phyloP scores from a whole-genome alignment of 2,888 invertebrate genomes.

The Xestia c-nigrum region DNA sequence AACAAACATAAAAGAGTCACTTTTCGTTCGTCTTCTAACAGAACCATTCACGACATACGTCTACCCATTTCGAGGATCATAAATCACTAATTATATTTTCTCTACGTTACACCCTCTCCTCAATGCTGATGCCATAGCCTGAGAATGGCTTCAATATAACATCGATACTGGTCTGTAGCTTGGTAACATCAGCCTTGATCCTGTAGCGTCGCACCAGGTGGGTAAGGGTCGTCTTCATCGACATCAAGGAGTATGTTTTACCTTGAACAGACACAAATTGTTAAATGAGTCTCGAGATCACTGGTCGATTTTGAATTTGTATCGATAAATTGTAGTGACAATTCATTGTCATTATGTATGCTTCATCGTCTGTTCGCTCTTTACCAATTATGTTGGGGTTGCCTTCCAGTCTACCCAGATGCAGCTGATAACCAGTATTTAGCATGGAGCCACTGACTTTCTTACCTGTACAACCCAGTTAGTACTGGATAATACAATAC shows the following conservation, averaged over 20 bases:
- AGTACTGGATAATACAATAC: no score
- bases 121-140: conserved; percentile 72
- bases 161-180: conserved; percentile 74
- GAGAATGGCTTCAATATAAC: conserved; percentile 76
- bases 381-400: not conserved
- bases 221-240: conserved; percentile 79
- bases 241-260: conserved; percentile 80
- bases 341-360: not conserved
- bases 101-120: conserved; percentile 15
- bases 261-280: conserved; percentile 70
- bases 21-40: no score
- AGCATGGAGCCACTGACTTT: no score
- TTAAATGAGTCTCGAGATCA: no score
- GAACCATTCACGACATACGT: no score
- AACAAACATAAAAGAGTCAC: no score
- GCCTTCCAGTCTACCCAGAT: not conserved
- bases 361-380: not conserved
- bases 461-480: no score
- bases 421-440: no score
- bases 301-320: not conserved
- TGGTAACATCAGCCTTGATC: conserved; percentile 74
- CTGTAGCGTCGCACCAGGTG: conserved; percentile 76
- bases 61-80: no score
- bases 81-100: no score
- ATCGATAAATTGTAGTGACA: not conserved